Base-by-base conservation (phyloP, 2,797 vertebrate species). In the Acipenser ruthenus region DNA sequence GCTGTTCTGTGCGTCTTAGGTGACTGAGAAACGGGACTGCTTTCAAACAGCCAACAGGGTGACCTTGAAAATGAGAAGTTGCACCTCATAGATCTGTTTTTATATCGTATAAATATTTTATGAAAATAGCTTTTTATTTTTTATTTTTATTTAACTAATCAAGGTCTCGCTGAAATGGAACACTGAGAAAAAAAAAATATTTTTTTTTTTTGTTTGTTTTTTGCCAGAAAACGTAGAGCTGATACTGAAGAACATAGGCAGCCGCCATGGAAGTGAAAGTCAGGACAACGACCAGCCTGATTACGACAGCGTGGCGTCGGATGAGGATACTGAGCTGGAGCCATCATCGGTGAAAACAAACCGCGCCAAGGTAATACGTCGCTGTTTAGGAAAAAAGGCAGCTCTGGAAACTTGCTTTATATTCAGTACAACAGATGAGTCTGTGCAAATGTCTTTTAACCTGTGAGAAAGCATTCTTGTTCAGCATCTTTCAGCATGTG, bases 231-330 rank as follows among this genome's bases (percentile, higher is more conserved):
- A 90, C 0, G 87, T 94, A 73, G 96, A 96, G 18, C 87, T 96
- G n/a, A 86, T 94, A 59, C 83, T 95, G 75, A 97, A 92, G 84
- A 89, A 87, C 0, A 68, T 89, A 73, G 83, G 74, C 67, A 88
- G 81, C 72, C 91, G 93, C 64, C 93, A 90, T 9, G 88, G 90
- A 8, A 80, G 80, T 47, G 94, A 95, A 56, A 91, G 87, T 67
- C 94, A 94, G 72, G 95, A 99, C 73, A 93, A 90, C 0, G 95
- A 97, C 76, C 96, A 97, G 83, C 95, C 93, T 0, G 95, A 97
- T 76, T 98, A 98, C 11, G 95, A 99, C 74, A 98, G 95, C 0
- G 96, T 98, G 73, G 95, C 96, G 0, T 99, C 95, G 1, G 96
- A 99, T 49, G 96, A 99, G 77, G 96, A 99, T 69, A 91, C 88